Conservation (phyloP, 2,797 vertebrate species). For the Pelobates cultripes region DNA sequence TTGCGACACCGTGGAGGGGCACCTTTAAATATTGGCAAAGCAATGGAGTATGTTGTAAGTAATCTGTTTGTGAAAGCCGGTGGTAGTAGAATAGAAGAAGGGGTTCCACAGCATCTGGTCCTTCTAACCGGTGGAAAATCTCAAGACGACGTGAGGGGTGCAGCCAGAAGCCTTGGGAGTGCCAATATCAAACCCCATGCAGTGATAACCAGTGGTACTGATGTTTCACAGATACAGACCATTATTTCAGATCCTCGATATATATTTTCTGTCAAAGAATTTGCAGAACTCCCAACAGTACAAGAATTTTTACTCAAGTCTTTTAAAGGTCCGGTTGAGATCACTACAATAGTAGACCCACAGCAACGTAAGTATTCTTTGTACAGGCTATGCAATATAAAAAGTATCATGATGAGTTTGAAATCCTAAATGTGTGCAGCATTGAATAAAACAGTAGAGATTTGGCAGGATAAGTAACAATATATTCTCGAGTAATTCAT, state of each 20-base stretch:
- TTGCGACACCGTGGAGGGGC: slow-evolving; percentile 83
- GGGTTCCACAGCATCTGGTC: slow-evolving; percentile 90
- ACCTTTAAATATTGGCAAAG: slow-evolving; percentile 80
- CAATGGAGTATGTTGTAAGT: slow-evolving; percentile 80
- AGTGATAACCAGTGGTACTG: slow-evolving; percentile 75
- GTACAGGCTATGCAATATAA: background rate
- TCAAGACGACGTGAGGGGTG: slow-evolving; percentile 76
- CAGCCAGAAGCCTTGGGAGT: slow-evolving; percentile 73
- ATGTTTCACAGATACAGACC: slow-evolving; percentile 75
- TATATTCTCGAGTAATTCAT: too few relatives aligned
- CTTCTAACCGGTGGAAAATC: slow-evolving; percentile 88
- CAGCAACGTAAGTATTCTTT: slow-evolving; percentile 56
- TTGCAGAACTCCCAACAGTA: slow-evolving; percentile 74
- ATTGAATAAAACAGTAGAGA: too few relatives aligned
- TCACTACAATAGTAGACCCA: slow-evolving; percentile 25
- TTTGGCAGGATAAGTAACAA: too few relatives aligned
- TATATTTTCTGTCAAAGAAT: slow-evolving; percentile 78
- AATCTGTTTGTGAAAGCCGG: slow-evolving; percentile 82
- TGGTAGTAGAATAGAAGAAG: slow-evolving; percentile 80
- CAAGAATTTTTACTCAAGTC: slow-evolving; percentile 68
- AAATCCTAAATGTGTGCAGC: too few relatives aligned
- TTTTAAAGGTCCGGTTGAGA: slow-evolving; percentile 58
- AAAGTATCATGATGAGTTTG: background rate
- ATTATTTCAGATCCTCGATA: slow-evolving; percentile 74
- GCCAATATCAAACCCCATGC: slow-evolving; percentile 79